Evolutionary conservation across 2,797 vertebrate genomes (phyloP).

Genomic region (Oreochromis mossambicus): DNA sequence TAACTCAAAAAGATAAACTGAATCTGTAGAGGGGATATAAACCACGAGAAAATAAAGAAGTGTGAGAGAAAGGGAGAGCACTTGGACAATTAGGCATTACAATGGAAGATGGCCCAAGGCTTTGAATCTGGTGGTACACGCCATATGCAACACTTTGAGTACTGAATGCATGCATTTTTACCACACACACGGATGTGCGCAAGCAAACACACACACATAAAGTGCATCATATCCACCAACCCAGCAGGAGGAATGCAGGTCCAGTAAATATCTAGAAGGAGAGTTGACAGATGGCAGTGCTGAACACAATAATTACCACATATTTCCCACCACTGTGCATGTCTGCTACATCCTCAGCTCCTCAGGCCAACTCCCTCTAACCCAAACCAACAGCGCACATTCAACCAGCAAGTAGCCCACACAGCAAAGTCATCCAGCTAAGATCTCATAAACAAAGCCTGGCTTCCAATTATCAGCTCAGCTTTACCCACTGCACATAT

Average conservation of each 20-base stretch:
- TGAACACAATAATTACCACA: constrained; percentile 80
- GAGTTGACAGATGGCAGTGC: constrained; percentile 76
- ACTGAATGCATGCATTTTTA: constrained; percentile 36
- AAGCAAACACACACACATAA: not conserved
- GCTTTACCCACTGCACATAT: constrained; percentile 23
- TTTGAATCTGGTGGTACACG: constrained; percentile 24
- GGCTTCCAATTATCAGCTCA: constrained; percentile 30
- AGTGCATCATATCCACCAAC: constrained; percentile 62
- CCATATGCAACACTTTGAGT: constrained; percentile 36
- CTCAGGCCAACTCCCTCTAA: constrained; percentile 54
- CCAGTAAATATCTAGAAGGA: constrained; percentile 74
- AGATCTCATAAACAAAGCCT: constrained; percentile 28
- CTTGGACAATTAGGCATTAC: constrained; percentile 43
- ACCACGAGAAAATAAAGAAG: constrained; percentile 38
- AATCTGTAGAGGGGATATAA: constrained; percentile 50
- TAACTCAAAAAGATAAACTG: constrained; percentile 58
- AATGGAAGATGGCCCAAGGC: constrained; percentile 55
- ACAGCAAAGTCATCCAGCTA: constrained; percentile 43
- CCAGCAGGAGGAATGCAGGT: constrained; percentile 68
- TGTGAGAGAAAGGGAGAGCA: not conserved
- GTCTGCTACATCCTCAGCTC: constrained; percentile 66
- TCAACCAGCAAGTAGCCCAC: constrained; percentile 46
- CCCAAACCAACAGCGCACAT: constrained; percentile 38
- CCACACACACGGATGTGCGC: constrained; percentile 2
- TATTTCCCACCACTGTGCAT: constrained; percentile 74